Conservation (phyloP, 2,797 vertebrate species). For the Meriones psammophilus region DNA sequence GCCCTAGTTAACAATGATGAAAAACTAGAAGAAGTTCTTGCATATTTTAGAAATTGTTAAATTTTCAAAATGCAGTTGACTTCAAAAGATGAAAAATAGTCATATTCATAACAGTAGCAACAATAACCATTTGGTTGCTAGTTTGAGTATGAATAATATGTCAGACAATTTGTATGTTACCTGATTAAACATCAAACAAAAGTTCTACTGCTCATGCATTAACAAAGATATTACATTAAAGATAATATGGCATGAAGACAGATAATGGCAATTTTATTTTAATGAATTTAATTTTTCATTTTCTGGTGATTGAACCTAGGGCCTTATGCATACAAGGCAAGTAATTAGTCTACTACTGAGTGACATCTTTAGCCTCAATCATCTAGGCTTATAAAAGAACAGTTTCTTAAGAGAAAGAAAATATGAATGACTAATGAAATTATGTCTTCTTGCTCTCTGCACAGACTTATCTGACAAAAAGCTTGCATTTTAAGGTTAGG, state of each 20-base stretch:
- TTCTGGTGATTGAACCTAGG: not conserved
- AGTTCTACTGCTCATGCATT: not conserved
- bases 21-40: slow-evolving; percentile 39
- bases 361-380: not conserved
- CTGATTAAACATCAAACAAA: slow-evolving; percentile 6
- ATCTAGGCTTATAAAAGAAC: slow-evolving; percentile 9
- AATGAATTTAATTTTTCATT: not conserved
- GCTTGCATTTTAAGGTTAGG: not conserved
- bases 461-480: not conserved
- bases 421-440: not conserved
- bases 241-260: not conserved
- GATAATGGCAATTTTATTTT: not conserved
- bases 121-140: not conserved
- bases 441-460: not conserved
- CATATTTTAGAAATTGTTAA: not conserved
- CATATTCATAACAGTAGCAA: not conserved
- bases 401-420: slow-evolving; percentile 50
- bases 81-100: slow-evolving; percentile 34
- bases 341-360: not conserved
- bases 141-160: not conserved
- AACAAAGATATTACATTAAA: slow-evolving; percentile 19
- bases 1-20: not conserved
- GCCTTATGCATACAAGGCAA: not conserved
- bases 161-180: not conserved
- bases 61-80: slow-evolving; percentile 22